Base-by-base conservation (phyloP, 2,797 vertebrate species). In the Sternarchorhynchus goeldii region DNA sequence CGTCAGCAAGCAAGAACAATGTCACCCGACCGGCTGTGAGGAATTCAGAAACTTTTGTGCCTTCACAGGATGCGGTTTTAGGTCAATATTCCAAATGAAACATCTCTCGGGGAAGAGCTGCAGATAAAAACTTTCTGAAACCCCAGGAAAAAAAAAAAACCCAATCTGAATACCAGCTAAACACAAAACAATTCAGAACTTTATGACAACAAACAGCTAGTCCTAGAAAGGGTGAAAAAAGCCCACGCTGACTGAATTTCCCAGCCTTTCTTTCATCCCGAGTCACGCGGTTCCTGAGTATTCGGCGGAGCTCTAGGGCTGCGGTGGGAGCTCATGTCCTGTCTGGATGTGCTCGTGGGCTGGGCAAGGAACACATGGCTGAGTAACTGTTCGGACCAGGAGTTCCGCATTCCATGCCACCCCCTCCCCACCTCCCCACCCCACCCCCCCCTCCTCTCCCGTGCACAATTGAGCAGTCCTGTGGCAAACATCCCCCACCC, bases 261-360 rank as follows among this genome's bases (percentile, higher is more conserved):
- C 73, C 63, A 34, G 56, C 21, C 36, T 69, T 68, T 68, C 21
- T 59, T 5, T 25, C 3, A 58, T 50, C 1, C n/a, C 20, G 10
- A 36, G 41, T 64, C 66, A 56, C 66, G 45, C 16, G 17, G 41
- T 36, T 34, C 57, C 77, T 63, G 36, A 29, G 57, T 59, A 71
- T 77, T 39, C 50, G 1, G 2, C 21, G 21, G 56, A 57, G 68
- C 72, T 66, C 59, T 34, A 71, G 73, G 53, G 63, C 45, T 55
- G 18, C 57, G 84, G 85, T 77, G 80, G 80, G 67, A 86, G 79
- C 82, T 91, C 86, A 91, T 92, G 90, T 93, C 90, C 91, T 91
- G 91, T 81, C 79, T 88, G 85, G 65, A 76, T 87, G 87, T 87
- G 87, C 82, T 90, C 73, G 84, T 87, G 81, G 85, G 73, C 60